These are phyloP conservation scores for Camelus dromedarius DNA, from an alignment of 2,113 vertebrate species.

Conservation along the genomic window DNA sequence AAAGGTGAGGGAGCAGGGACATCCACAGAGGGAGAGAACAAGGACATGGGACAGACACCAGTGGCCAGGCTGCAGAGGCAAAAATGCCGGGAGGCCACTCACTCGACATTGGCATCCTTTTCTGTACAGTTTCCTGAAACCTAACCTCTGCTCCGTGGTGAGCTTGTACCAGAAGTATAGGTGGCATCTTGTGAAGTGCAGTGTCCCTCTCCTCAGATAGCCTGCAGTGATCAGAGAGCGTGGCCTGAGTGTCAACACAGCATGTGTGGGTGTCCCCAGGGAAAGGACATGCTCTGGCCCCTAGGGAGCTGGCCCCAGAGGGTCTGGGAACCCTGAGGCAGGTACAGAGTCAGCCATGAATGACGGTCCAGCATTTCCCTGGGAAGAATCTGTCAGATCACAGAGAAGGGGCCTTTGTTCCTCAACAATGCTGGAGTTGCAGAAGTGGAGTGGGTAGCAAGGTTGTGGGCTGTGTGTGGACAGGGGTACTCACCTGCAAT, in stretches of 20 bases:
- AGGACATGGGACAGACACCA: background rate
- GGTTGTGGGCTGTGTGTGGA: too few species aligned
- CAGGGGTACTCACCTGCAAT: background rate
- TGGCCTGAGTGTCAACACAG: background rate
- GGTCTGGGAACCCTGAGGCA: background rate
- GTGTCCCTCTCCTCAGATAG: accelerated
- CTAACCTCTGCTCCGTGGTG: background rate
- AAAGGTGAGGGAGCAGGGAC: background rate
- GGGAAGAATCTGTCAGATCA: background rate
- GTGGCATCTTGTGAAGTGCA: background rate
- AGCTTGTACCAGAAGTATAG: background rate
- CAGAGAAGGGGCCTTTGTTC: background rate
- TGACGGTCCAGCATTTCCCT: background rate
- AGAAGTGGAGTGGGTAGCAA: background rate
- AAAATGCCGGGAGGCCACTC: background rate
- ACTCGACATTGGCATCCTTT: background rate
- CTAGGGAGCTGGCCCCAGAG: background rate
- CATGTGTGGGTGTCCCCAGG: background rate
- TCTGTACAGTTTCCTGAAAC: background rate
- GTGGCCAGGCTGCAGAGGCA: background rate
- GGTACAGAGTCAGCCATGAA: background rate
- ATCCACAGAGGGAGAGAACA: background rate
- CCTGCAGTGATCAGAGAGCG: background rate
- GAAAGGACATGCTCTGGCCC: background rate
- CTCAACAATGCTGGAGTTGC: background rate